phyloP scores from a whole-genome alignment of 2,113 vertebrate species.

The Cyphomyrus plagiostoma region DNA sequence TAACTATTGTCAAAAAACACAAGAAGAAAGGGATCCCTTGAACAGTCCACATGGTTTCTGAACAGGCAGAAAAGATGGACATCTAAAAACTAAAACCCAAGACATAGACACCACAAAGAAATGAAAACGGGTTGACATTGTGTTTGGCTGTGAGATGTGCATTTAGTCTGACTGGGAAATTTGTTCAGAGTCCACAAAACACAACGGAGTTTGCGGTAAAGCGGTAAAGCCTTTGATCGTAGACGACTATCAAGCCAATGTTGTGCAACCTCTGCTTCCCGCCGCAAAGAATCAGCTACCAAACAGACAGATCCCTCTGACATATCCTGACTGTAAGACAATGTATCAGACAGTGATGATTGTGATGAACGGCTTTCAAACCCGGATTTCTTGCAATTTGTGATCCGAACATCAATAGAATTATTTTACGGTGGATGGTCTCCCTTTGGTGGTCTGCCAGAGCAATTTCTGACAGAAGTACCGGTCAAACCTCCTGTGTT shows the following conservation, averaged over 20 bases:
- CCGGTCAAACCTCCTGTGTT: not conserved
- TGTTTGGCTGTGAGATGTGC: not conserved
- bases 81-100: not conserved
- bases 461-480: not conserved
- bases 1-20: not conserved
- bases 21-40: not conserved
- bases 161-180: not conserved
- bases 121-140: not conserved
- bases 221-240: not conserved
- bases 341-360: not conserved
- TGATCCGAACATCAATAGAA: not conserved
- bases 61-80: not conserved
- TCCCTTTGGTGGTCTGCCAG: not conserved
- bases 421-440: not conserved
- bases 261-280: not conserved
- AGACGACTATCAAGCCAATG: not conserved
- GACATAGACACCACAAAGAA: not conserved
- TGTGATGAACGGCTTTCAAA: not conserved
- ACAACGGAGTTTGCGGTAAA: not conserved
- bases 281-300: not conserved
- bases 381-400: not conserved
- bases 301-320: not conserved
- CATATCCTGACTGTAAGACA: not conserved
- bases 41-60: not conserved
- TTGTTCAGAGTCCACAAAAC: not conserved